These are phyloP conservation scores for Pyralis farinalis DNA, from an alignment of 2,888 invertebrate species.

Conservation along the genomic window DNA sequence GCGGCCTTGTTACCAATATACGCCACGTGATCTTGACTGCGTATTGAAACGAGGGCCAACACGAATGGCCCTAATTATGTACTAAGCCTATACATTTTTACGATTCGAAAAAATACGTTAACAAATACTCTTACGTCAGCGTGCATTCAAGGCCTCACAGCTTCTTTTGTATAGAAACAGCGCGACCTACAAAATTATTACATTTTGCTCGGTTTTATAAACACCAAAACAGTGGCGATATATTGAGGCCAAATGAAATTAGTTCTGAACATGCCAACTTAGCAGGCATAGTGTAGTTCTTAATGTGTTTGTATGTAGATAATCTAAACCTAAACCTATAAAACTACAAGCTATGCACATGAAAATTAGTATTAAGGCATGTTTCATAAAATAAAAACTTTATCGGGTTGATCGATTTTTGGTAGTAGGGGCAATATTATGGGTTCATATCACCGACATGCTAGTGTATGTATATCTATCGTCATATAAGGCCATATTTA, in stretches of 20 bases:
- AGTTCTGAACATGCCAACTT: neutral
- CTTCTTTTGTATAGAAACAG: conserved; percentile 9
- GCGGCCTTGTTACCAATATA: conserved; percentile 19
- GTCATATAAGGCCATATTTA: no score
- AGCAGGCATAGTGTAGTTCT: no score
- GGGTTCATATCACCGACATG: no score
- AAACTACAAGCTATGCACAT: no score
- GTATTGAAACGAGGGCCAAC: conserved; percentile 16
- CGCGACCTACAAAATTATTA: conserved; percentile 8
- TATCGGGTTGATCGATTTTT: no score
- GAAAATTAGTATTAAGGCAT: no score
- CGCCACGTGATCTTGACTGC: conserved; percentile 30
- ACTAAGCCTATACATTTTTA: conserved; percentile 10
- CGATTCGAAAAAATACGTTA: conserved; percentile 14
- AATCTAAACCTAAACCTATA: no score
- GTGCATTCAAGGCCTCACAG: conserved; percentile 9
- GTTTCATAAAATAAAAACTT: no score
- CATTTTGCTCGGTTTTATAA: conserved; percentile 8
- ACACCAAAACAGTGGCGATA: neutral
- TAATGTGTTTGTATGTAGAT: no score
- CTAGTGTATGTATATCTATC: no score
- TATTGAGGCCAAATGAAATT: neutral
- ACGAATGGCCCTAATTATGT: conserved; percentile 19
- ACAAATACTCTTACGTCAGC: conserved; percentile 14
- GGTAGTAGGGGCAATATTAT: no score